phyloP scores from a whole-genome alignment of 2,888 invertebrate species.

The Gonocerus acuteangulatus region DNA sequence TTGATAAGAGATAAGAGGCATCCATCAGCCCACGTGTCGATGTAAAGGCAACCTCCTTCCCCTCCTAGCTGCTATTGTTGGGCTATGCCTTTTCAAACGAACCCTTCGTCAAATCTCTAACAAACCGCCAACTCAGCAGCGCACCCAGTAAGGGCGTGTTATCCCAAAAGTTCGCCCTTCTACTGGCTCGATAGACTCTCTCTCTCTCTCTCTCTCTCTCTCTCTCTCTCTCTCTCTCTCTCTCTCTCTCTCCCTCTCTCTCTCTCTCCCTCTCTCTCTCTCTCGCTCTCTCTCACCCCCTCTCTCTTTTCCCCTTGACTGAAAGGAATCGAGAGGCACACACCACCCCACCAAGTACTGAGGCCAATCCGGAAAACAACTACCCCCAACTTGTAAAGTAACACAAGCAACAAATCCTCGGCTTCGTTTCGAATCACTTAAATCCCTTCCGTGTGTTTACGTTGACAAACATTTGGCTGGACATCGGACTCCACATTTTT shows the following conservation, averaged over 20 bases:
- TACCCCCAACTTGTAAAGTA: no score
- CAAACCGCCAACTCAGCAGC: conserved; percentile 21
- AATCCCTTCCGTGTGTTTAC: no score
- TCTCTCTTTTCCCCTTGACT: not conserved
- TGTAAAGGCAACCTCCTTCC: not conserved
- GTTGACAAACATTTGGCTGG: no score
- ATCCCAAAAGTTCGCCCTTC: conserved; percentile 8
- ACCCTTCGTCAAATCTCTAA: conserved; percentile 21
- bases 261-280: conserved; percentile 8
- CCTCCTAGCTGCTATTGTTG: conserved; percentile 15
- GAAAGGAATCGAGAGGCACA: no score
- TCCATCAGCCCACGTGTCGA: not conserved
- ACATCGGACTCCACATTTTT: no score
- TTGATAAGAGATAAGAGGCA: no score
- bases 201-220: not conserved
- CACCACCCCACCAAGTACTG: not conserved
- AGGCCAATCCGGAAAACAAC: not conserved
- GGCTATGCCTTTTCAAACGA: conserved; percentile 5
- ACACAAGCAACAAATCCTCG: no score
- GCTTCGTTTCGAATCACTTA: no score
- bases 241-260: not conserved
- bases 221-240: conserved; percentile 5
- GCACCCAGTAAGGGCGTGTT: conserved; percentile 18
- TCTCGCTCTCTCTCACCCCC: not conserved
- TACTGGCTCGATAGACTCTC: conserved; percentile 2